phyloP scores from a whole-genome alignment of 1,140 invertebrate species.

The Zaprionus gabonicus region DNA sequence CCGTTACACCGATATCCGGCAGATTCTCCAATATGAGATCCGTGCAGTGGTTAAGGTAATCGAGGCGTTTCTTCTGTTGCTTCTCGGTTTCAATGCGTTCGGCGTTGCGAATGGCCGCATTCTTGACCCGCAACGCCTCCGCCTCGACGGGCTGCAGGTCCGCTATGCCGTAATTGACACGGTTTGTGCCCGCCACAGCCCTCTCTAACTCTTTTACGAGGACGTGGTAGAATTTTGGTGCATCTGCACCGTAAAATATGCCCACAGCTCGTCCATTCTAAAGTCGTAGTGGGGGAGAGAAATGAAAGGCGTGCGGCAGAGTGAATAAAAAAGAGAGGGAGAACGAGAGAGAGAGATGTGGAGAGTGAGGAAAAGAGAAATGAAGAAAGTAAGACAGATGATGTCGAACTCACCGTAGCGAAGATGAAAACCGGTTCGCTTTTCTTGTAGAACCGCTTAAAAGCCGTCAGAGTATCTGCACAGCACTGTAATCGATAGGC shows the following conservation, averaged over 20 bases:
- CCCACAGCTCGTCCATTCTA: conserved; percentile 89
- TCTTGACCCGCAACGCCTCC: conserved; percentile 73
- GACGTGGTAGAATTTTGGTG: conserved; percentile 89
- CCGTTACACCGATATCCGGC: conserved; percentile 80
- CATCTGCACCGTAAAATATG: conserved; percentile 93
- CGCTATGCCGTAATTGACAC: conserved; percentile 83
- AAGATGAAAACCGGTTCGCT: conserved; percentile 97
- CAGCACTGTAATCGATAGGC: conserved; percentile 84
- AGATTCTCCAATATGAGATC: conserved; percentile 84
- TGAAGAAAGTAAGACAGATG: background rate
- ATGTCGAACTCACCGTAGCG: conserved; percentile 88
- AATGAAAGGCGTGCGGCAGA: background rate
- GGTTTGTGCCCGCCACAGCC: conserved; percentile 57
- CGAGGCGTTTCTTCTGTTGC: conserved; percentile 70
- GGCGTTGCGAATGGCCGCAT: conserved; percentile 52
- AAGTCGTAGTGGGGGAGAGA: background rate
- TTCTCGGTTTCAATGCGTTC: conserved; percentile 73
- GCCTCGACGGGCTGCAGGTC: conserved; percentile 86
- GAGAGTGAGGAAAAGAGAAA: background rate
- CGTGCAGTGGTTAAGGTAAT: conserved; percentile 83
- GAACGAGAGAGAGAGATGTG: background rate
- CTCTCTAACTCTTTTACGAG: conserved; percentile 90
- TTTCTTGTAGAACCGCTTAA: conserved; percentile 92
- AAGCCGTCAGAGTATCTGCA: conserved; percentile 90
- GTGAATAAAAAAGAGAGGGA: no score